Conservation (phyloP, 2,888 invertebrate species). For the Drosophila meridionalis region DNA sequence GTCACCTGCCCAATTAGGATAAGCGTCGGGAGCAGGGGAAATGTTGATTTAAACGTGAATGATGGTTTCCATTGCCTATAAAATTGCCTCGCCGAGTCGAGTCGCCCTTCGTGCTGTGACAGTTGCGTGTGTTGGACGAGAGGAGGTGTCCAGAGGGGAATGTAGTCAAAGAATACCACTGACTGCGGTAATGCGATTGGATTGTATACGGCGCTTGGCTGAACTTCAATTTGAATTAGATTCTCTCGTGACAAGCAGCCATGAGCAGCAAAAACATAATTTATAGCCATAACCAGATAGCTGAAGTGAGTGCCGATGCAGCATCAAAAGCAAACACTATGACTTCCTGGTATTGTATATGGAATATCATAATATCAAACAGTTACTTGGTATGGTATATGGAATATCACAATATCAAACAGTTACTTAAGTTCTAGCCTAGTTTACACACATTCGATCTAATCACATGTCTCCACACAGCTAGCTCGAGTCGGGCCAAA, state of each 20-base stretch:
- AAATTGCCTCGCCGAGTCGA: conserved; percentile 1
- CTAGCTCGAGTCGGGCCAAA: conserved; percentile 14
- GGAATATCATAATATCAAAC: background rate
- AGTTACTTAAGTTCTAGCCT: background rate
- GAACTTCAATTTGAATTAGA: conserved; percentile 64
- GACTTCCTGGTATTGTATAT: background rate
- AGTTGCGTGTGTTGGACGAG: conserved; percentile 58
- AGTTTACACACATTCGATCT: background rate
- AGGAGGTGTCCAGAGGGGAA: background rate
- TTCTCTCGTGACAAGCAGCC: conserved; percentile 62
- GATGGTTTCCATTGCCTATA: conserved; percentile 55
- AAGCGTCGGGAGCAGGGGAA: conserved; percentile 73
- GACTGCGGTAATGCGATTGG: conserved; percentile 37
- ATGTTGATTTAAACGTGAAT: conserved; percentile 83
- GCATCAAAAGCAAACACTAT: background rate
- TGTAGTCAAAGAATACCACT: conserved; percentile 12
- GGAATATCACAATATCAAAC: background rate
- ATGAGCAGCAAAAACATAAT: conserved; percentile 38
- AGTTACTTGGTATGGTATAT: background rate
- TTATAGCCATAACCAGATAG: conserved; percentile 20
- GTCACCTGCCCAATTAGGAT: conserved; percentile 68
- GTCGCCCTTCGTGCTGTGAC: conserved; percentile 56
- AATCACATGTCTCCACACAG: background rate
- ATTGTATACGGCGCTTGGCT: conserved; percentile 66
- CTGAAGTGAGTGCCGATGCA: background rate